These are phyloP conservation scores for Stylophora pistillata DNA, from an alignment of 64 coral and sea anemone genomes.

Conservation along the genomic window DNA sequence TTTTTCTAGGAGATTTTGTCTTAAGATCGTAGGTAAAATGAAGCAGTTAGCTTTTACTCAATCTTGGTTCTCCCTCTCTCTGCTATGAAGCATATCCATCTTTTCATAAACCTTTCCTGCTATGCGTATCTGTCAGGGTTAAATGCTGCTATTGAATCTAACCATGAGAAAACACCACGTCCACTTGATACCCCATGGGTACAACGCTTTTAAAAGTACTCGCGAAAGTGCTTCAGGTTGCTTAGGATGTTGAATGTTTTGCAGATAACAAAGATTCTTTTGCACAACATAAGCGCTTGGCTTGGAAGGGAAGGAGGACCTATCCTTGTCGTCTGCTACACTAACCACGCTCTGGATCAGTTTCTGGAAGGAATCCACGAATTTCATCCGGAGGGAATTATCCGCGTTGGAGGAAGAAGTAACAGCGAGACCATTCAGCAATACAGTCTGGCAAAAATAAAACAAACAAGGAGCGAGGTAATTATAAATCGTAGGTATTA, in stretches of 20 bases:
- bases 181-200: no score
- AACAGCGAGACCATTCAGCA: slow-evolving; percentile 53
- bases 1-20: background rate
- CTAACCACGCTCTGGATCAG: slow-evolving; percentile 60
- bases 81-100: no score
- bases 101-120: no score
- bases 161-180: no score
- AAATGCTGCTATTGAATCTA: no score
- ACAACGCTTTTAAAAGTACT: background rate
- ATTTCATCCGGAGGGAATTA: slow-evolving; percentile 57
- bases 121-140: no score
- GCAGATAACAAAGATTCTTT: slow-evolving; percentile 19
- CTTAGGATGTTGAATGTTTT: slow-evolving; percentile 4
- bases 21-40: no score
- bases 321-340: slow-evolving; percentile 72
- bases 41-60: no score
- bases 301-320: slow-evolving; percentile 8
- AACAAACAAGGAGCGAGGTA: slow-evolving; percentile 27
- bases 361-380: slow-evolving; percentile 61
- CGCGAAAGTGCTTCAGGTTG: no score
- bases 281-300: background rate
- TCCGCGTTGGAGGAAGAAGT: slow-evolving; percentile 74
- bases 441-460: slow-evolving; percentile 18
- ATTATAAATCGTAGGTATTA: no score
- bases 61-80: no score